Conservation (phyloP, 2,113 vertebrate genomes). For the Camelus bactrianus region DNA sequence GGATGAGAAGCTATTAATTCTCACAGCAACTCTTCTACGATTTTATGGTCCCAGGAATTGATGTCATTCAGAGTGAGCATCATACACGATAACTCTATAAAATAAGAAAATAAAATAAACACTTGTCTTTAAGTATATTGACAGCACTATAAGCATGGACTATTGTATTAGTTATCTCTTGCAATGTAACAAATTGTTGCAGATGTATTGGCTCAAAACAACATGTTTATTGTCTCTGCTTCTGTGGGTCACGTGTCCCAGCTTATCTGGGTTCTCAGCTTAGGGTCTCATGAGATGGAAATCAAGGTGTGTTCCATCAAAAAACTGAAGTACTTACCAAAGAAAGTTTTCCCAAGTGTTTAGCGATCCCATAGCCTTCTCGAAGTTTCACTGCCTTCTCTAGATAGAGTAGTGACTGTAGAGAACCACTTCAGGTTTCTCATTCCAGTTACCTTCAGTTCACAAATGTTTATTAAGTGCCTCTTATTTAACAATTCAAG, state of each 20-base stretch:
- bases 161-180: conserved; percentile 9
- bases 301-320: background rate
- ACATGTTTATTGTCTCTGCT: background rate
- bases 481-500: background rate
- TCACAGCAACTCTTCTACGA: conserved; percentile 32
- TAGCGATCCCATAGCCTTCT: conserved; percentile 8
- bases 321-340: background rate
- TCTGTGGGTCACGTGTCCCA: background rate
- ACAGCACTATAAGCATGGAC: background rate
- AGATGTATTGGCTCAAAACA: background rate
- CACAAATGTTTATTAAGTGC: background rate
- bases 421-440: background rate
- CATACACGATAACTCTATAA: conserved; percentile 53
- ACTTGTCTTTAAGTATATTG: conserved; percentile 43
- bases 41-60: conserved; percentile 45
- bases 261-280: background rate
- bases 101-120: conserved; percentile 60
- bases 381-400: background rate
- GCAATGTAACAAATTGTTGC: background rate
- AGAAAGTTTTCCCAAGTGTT: background rate
- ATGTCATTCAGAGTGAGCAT: conserved; percentile 50
- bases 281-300: background rate
- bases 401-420: background rate
- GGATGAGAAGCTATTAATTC: conserved; percentile 60
- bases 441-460: background rate